Evolutionary conservation across 2,113 vertebrate species (phyloP).

Genomic region (Leptocoma aspasia): DNA sequence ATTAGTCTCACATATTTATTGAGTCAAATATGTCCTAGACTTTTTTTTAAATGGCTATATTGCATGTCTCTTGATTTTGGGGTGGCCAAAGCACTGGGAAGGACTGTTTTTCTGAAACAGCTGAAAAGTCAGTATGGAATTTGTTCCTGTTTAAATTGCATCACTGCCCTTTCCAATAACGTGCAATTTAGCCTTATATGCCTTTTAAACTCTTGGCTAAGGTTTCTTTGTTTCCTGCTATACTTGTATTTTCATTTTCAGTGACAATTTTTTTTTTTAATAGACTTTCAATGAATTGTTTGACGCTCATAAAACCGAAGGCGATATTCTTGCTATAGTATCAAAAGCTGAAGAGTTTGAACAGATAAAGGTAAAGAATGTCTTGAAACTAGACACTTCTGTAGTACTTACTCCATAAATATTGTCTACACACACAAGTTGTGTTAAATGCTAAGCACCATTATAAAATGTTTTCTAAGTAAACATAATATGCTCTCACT

Average conservation of each 20-base stretch:
- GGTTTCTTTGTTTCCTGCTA: neutral
- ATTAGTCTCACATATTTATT: neutral
- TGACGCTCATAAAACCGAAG: constrained; percentile 92
- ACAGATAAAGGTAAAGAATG: constrained; percentile 90
- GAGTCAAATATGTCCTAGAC: neutral
- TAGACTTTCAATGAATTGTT: constrained; percentile 97
- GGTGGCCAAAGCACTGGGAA: neutral
- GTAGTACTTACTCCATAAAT: neutral
- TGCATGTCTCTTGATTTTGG: neutral
- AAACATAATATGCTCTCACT: neutral
- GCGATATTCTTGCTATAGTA: constrained; percentile 90
- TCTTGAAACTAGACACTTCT: neutral
- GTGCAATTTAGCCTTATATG: neutral
- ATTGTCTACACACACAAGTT: neutral
- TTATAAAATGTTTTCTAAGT: neutral
- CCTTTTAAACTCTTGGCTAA: neutral
- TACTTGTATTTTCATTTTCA: constrained; percentile 3
- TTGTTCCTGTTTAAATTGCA: neutral
- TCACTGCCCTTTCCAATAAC: neutral
- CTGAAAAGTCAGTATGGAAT: neutral
- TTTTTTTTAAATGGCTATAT: neutral
- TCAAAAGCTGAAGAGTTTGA: constrained; percentile 98
- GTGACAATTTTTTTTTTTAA: constrained; percentile 42
- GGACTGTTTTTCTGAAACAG: neutral
- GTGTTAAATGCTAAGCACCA: neutral